Evolutionary conservation across 2,797 vertebrate species (phyloP), one percentile per base, ranked within the genome.

Genomic region (Taeniopygia guttata): DNA sequence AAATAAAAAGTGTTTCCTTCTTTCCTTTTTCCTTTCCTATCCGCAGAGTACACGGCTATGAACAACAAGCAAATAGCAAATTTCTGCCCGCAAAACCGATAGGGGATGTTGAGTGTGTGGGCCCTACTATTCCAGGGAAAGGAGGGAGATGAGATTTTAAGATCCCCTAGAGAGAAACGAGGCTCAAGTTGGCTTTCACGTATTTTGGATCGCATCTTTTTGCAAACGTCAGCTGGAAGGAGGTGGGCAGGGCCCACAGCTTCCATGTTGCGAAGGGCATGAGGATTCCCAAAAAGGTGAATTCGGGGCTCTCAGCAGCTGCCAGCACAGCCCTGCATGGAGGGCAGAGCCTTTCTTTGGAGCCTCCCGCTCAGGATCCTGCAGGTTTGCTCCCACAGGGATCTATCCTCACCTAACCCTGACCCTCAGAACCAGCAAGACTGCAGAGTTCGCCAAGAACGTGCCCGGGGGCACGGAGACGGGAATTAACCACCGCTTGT

Each of bases 351-450:
- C 60, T 40, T 38, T 38, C 69, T 32, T 1, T 3, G 74, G 51
- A 43, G 13, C 23, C 48, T 68, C 68, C 14, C 0, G 7, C 30
- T 4, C 34, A 5, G 29, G 36, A 21, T 51, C 51, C 19, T 16
- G 49, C 80, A 34, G 73, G n/a, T 49, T 12, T 1, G 38, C 38
- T 78, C 46, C 11, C 59, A 58, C 32, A 16, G 38, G 80, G 62
- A 68, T 69, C 70, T 88, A 46, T 73, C 94, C 96, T 93, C 55
- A 32, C 89, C 93, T 83, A 78, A 92, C 94, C 95, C 93, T 58
- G 75, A 87, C 93, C 93, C 85, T 85, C 82, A 45, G 30, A 93
- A 74, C 87, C 94, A 91, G 81, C 69, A 51, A 5, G 62, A 46
- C 84, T 68, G 76, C 82, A 4, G 58, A 55, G 43, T 29, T 84